Percentiles rank a stretch among this genome's conserved stretches.
phyloP scores from a whole-genome alignment of 2,888 invertebrate genomes.

The Meiosimyza platycephala region DNA sequence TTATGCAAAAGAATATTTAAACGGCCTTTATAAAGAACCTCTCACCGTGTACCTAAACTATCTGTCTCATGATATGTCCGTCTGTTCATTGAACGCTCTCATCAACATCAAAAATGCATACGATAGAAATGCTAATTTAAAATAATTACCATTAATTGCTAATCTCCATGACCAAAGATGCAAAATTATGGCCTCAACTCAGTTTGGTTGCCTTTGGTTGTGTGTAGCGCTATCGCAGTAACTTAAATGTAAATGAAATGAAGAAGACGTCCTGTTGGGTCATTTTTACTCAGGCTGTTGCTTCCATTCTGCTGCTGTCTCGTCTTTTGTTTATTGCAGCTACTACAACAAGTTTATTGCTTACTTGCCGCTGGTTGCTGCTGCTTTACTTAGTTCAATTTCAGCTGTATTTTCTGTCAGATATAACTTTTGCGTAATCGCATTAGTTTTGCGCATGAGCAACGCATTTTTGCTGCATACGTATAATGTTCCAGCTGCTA shows the following conservation, averaged over 20 bases:
- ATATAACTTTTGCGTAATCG: conserved; percentile 20
- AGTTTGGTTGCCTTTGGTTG: too few species aligned
- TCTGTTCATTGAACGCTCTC: too few species aligned
- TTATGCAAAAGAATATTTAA: too few species aligned
- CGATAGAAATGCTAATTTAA: conserved; percentile 52
- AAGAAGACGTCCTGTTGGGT: conserved; percentile 17
- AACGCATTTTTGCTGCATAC: background rate
- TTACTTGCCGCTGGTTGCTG: conserved; percentile 6
- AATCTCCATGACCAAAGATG: conserved; percentile 39
- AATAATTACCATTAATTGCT: conserved; percentile 57
- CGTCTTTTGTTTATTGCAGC: conserved; percentile 2
- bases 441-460: conserved; percentile 22
- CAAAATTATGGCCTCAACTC: conserved; percentile 8
- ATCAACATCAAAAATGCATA: conserved; percentile 27
- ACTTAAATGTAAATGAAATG: too few species aligned
- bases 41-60: too few species aligned
- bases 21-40: too few species aligned
- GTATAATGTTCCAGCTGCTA: background rate
- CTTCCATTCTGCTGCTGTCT: background rate
- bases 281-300: background rate
- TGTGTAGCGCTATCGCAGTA: too few species aligned
- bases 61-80: too few species aligned
- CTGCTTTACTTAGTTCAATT: conserved; percentile 1
- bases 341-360: conserved; percentile 36
- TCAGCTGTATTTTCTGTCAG: background rate